Conservation (phyloP, 2,113 vertebrate genomes). For the Centrocercus urophasianus region DNA sequence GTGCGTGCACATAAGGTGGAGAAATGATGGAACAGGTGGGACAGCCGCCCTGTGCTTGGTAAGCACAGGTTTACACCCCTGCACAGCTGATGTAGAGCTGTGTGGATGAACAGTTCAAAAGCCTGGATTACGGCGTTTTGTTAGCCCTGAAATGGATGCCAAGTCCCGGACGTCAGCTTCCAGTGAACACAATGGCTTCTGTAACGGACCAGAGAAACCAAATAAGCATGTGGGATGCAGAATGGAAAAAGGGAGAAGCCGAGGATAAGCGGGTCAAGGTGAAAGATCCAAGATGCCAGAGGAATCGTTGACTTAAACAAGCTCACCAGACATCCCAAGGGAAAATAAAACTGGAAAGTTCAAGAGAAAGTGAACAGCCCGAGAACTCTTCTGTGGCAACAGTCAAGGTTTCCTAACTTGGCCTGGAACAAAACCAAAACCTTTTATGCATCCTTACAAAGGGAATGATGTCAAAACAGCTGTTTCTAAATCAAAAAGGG, state of each 20-base stretch:
- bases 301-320: neutral
- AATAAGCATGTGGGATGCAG: neutral
- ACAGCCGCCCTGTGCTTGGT: conserved; percentile 54
- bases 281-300: neutral
- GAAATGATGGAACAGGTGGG: conserved; percentile 80
- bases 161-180: neutral
- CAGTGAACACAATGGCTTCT: conserved; percentile 3
- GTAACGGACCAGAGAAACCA: neutral
- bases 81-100: conserved; percentile 17
- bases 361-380: conserved; percentile 17
- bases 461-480: neutral
- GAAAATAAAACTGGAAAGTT: neutral
- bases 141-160: neutral
- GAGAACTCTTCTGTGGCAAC: neutral
- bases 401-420: conserved; percentile 6
- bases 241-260: neutral
- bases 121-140: neutral
- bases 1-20: conserved; percentile 71
- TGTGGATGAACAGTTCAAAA: neutral
- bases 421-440: neutral
- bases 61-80: conserved; percentile 35
- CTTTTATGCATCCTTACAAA: neutral
- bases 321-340: neutral
- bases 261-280: neutral
- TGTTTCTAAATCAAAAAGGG: neutral